Base-by-base conservation (phyloP, 2,888 invertebrate species). In the Drosophila fungiperda region DNA sequence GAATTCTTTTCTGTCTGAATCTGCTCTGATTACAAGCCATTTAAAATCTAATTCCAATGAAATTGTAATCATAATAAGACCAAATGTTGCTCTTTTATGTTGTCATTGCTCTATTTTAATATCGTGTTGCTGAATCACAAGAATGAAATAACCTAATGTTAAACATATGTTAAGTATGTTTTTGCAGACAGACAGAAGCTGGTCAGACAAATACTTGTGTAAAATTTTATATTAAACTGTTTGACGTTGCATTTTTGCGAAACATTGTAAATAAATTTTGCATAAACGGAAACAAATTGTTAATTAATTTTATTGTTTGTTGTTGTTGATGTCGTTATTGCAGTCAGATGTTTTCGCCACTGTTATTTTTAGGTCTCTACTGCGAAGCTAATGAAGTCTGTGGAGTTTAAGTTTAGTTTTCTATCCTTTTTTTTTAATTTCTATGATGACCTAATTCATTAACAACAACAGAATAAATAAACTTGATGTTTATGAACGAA, bases 391-490 rank as follows among this genome's bases (percentile, higher is more conserved):
- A 29, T 81, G 26, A 73, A 76, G 58, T 68, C 68, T 72, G 20
- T 62, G 53, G 26, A 65, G 23, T 72, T 29, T 61, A 26, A 33
- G 20, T 70, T 57, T 36, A 42, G 68, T 65, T 49, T 49, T 15
- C 23, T n/a, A 23, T 36, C 17, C 50, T 26, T 42, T 60, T 66
- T 66, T 49, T 33, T 26, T n/a, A 62, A 65, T 65, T 60, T 80
- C 42, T 70, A 55, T 60, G 82, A 84, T 84, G 84, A 84, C 85
- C 87, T 84, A 84, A 84, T 89, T 89, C 74, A 67, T 23, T 45
- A 60, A 45, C 45, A 59, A 45, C 64, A 68, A 57, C 32, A 20
- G 36, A 17, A 26, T 4, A 48, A 32, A 49, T 20, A 15, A 40
- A 65, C 66, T 60, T 70, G 23, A 55, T 53, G 49, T 67, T 48